Base-by-base conservation (phyloP, 2,113 vertebrate species). In the Equus quagga region DNA sequence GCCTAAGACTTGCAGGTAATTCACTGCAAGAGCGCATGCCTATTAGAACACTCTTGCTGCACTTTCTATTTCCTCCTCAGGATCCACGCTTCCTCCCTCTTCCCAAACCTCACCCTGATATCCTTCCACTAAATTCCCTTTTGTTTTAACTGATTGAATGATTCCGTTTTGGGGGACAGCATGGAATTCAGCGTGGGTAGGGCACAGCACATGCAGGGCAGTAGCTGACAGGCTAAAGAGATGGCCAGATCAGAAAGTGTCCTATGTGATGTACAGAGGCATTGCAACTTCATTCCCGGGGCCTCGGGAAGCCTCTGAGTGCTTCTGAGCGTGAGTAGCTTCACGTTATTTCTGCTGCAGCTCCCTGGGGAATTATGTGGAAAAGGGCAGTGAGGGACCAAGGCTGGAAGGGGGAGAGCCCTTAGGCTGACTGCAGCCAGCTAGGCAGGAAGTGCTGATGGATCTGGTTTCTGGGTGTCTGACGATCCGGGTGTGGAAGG, bases 11-110 rank as follows among this genome's bases (percentile, higher is more conserved):
- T 24, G 69, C 28, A 65, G 49, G 17, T 18, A 31, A 78, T 26
- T 73, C 1, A 3, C 0, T n/a, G 31, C 41, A 21, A 1, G 18
- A 13, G 21, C 46, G 5, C 4, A 10, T 6, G 28, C 3, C 24
- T 33, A 33, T 56, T 24, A 28, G 11, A 24, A 49, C 11, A 31
- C 12, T 36, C 12, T 26, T 36, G 19, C 41, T 46, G 18, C 84
- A 14, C 46, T 91, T 88, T 36, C 56, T 69, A 0, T 67, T 65
- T 76, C 33, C 31, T 75, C 19, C 15, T 4, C 17, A 69, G n/a
- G 49, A 41, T 17, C n/a, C 24, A 23, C 2, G 3, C 17, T 64
- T 92, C 64, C 76, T 75, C 19, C 14, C 54, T 76, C n/a, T 76
- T 86, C 26, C n/a, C 44, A 92, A 87, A 26, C 26, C 51, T 84